Evolutionary conservation across 2,113 vertebrate species (phyloP).

Genomic region (Tringa solitaria): DNA sequence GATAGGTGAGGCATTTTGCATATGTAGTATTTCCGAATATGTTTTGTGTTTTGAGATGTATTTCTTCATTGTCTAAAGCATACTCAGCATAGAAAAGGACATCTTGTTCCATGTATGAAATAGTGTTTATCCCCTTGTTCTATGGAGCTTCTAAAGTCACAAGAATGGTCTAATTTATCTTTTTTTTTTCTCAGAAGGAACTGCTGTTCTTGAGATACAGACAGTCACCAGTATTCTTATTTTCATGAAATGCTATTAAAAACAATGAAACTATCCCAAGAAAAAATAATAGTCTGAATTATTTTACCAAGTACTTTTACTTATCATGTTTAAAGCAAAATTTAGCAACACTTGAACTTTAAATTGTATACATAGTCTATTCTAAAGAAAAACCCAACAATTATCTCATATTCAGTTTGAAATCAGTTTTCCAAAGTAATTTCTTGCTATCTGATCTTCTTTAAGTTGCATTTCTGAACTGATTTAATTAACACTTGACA

Average conservation of each 20-base stretch:
- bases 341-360: not conserved
- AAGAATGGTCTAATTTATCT: not conserved
- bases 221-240: not conserved
- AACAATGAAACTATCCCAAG: not conserved
- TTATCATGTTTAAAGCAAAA: not conserved
- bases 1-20: not conserved
- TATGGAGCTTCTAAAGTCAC: not conserved
- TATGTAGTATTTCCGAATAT: slow-evolving; percentile 27
- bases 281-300: not conserved
- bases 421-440: not conserved
- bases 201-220: not conserved
- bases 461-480: not conserved
- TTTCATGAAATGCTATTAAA: not conserved
- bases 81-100: not conserved
- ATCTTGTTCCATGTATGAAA: not conserved
- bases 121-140: not conserved
- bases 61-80: not conserved
- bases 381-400: rapidly evolving
- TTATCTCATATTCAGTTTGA: not conserved
- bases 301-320: not conserved
- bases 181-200: not conserved
- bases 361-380: not conserved
- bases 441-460: not conserved
- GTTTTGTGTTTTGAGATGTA: not conserved
- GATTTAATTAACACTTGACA: not conserved